Evolutionary conservation across 2,113 vertebrate genomes (phyloP).

Genomic region (Perca flavescens): DNA sequence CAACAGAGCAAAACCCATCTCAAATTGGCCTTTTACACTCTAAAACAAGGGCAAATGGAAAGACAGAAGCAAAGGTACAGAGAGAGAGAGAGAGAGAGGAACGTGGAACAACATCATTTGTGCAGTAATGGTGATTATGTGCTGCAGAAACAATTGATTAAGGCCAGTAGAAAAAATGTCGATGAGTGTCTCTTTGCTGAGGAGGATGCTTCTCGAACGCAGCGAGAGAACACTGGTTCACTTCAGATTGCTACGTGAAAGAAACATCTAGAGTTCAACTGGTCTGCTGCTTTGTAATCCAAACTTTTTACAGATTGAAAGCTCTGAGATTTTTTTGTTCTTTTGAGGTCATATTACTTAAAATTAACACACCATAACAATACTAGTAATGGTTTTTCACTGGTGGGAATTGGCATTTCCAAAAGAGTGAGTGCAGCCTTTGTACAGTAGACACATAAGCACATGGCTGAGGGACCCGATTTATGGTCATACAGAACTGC

Average conservation of each 20-base stretch:
- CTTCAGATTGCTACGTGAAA: conserved; percentile 26
- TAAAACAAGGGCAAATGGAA: conserved; percentile 51
- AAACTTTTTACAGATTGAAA: not conserved
- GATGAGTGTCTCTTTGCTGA: conserved; percentile 32
- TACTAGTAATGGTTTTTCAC: conserved; percentile 10
- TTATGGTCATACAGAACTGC: conserved; percentile 62
- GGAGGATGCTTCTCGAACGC: conserved; percentile 7
- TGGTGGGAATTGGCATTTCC: conserved; percentile 42
- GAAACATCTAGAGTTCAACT: conserved; percentile 31
- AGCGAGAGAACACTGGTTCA: conserved; percentile 34
- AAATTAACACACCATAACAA: conserved; percentile 35
- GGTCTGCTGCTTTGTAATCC: conserved; percentile 23
- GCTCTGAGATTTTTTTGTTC: not conserved
- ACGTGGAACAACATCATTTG: conserved; percentile 64
- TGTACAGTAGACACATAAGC: conserved; percentile 59
- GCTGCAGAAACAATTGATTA: conserved; percentile 58
- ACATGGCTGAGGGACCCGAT: conserved; percentile 88
- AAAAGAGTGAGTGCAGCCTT: conserved; percentile 49
- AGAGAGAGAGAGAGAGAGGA: conserved; percentile 31
- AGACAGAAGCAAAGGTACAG: conserved; percentile 42
- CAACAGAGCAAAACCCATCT: conserved; percentile 51
- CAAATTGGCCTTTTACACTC: conserved; percentile 61
- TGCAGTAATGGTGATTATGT: conserved; percentile 57
- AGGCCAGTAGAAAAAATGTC: conserved; percentile 30
- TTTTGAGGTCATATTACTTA: not conserved